Conservation (phyloP, 1,140 invertebrate genomes). For the Neodiprion lecontei region DNA sequence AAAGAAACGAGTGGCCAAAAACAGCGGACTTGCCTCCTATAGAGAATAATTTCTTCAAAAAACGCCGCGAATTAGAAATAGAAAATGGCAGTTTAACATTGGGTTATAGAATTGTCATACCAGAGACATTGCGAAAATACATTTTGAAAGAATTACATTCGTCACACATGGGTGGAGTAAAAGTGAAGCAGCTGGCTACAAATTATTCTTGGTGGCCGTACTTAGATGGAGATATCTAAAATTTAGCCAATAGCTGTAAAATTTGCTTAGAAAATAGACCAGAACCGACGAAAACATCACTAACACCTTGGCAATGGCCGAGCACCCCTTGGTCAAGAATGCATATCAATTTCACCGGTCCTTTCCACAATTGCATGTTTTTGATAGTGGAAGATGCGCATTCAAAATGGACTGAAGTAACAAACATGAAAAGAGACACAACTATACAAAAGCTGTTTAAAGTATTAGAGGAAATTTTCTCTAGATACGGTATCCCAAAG, state of each 20-base stretch:
- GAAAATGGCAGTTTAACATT: conserved; percentile 17
- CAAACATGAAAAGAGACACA: neutral
- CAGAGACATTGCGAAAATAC: conserved; percentile 18
- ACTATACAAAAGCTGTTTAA: neutral
- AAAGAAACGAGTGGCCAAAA: too few relatives aligned
- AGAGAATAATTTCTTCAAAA: too few relatives aligned
- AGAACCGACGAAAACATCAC: neutral
- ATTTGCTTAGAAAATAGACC: conserved; percentile 21
- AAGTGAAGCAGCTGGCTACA: conserved; percentile 32
- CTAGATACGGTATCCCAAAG: neutral
- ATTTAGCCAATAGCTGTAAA: conserved; percentile 22
- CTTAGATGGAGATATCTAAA: conserved; percentile 41
- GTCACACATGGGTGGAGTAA: conserved; percentile 30
- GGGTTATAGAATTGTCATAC: conserved; percentile 24
- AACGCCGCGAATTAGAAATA: neutral
- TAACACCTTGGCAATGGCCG: neutral
- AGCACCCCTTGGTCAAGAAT: neutral
- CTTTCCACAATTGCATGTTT: neutral
- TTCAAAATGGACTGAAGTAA: neutral
- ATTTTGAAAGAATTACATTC: conserved; percentile 32
- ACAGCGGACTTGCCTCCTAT: too few relatives aligned
- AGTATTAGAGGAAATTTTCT: neutral
- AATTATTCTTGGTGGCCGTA: conserved; percentile 30
- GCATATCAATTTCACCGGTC: neutral
- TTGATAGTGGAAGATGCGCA: neutral